Percentiles rank a stretch among this genome's conserved stretches.
Evolutionary conservation across 1,140 invertebrate species (phyloP).

Genomic region (Brachionus manjavacas): DNA sequence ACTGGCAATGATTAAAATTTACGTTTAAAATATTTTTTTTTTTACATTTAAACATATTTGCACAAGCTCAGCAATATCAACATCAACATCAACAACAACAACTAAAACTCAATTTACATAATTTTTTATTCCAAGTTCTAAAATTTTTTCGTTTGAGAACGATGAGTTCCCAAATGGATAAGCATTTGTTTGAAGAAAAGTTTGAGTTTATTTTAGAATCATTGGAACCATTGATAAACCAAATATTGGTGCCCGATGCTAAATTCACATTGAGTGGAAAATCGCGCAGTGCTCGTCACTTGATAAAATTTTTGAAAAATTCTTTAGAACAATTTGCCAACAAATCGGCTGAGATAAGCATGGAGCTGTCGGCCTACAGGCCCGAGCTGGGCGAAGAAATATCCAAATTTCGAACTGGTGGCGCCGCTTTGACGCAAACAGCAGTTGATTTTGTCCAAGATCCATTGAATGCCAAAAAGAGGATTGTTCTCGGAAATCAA

Average conservation of each 20-base stretch:
- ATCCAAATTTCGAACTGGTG: neutral
- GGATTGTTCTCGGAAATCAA: neutral
- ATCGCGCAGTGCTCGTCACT: neutral
- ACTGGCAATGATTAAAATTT: neutral
- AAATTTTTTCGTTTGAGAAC: neutral
- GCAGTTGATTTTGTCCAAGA: neutral
- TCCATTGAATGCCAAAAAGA: neutral
- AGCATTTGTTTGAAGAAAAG: neutral
- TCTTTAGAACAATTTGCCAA: neutral
- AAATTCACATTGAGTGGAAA: neutral
- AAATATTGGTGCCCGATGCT: neutral
- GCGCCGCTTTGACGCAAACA: neutral
- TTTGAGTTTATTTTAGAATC: neutral
- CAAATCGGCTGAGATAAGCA: neutral
- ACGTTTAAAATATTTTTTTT: neutral
- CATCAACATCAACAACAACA: neutral
- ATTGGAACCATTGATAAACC: slow-evolving; percentile 6
- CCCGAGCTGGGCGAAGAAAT: neutral
- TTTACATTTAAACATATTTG: neutral
- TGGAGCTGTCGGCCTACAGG: neutral
- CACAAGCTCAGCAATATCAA: neutral
- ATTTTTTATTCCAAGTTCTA: neutral
- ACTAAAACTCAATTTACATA: neutral
- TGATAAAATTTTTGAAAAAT: neutral
- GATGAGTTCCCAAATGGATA: neutral